Evolutionary conservation across 2,888 invertebrate species (phyloP), one percentile per base, ranked within the genome.

Genomic region (Psylliodes chrysocephalus): DNA sequence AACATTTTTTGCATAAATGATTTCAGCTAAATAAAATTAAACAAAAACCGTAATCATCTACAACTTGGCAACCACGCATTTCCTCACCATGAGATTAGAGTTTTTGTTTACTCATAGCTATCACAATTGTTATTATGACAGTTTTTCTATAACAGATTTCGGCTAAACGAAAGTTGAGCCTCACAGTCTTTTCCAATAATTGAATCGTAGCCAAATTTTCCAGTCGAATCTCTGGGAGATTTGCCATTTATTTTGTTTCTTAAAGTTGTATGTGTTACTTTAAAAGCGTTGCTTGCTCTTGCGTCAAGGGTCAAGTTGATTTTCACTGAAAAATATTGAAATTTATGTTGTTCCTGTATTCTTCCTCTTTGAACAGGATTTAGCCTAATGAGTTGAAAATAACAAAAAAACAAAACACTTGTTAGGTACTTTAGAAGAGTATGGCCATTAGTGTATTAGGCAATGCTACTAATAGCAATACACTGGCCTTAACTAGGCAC

Each of bases 321-420:
- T 55, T 55, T 55, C 15, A 25, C 30, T n/a, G 55, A 46, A 42
- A 46, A 55, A 46, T 30, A 44, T 33, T 55, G 55, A 55, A 55
- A 55, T 33, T 55, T 55, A 18, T 33, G 30, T 17, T 51, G 51
- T 54, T 42, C 42, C 42, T 30, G 19, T 33, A 51, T 33, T 51
- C 51, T 30, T 15, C 15, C n/a, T 33, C 30, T 30, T 30, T 30
- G 30, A 38, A 38, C 38, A 14, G 38, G 38, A 12, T 15, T 14
- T 38, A 2, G 3, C 30, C 4, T 30, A 30, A 8, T 30, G 6
- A 30, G 30, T 10, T 30, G 30, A 30, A 30, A 30, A 30, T 30
- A 30, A 30, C 4, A 30, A 30, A 30, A 30, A 8, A 30, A 30
- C 30, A 30, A 30, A 2, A 4, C 2, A 2, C 22, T 22, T 4